Percentiles rank a stretch among this genome's conserved stretches.
Conservation (phyloP, 2,797 vertebrate species). For the Chlorospingus semifuscus region DNA sequence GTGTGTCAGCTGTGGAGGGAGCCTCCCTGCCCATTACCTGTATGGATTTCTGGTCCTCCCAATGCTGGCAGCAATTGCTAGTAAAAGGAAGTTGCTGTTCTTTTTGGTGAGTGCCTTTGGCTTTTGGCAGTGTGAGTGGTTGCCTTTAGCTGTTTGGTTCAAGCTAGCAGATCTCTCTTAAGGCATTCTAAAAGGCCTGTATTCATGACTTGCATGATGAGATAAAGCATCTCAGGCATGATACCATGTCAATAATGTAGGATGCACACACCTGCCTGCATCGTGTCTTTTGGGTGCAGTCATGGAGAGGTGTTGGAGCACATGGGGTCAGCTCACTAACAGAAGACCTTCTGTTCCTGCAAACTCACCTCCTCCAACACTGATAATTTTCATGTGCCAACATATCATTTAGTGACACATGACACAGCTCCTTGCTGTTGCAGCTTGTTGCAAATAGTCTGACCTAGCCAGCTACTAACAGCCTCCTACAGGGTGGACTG, state of each 20-base stretch:
- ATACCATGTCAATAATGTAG: not conserved
- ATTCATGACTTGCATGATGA: not conserved
- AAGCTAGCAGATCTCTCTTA: not conserved
- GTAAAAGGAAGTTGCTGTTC: not conserved
- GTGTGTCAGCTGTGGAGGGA: not conserved
- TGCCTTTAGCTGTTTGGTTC: not conserved
- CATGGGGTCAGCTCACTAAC: rapidly evolving
- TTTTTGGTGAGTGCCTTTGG: not conserved
- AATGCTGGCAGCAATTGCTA: not conserved
- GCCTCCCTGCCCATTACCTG: not conserved
- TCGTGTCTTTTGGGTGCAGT: not conserved
- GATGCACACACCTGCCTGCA: not conserved
- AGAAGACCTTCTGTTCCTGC: not conserved
- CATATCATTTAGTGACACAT: not conserved
- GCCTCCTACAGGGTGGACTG: not conserved
- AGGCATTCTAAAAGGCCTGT: not conserved
- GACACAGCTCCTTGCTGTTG: not conserved
- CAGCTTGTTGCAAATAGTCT: not conserved
- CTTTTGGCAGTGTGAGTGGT: not conserved
- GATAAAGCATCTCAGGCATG: not conserved
- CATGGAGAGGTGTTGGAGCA: not conserved
- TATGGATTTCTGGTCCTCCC: not conserved
- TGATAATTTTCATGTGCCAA: not conserved
- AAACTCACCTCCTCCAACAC: not conserved
- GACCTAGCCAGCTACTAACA: not conserved